Conservation (phyloP, 1,140 invertebrate species). For the Eriosoma lanigerum region DNA sequence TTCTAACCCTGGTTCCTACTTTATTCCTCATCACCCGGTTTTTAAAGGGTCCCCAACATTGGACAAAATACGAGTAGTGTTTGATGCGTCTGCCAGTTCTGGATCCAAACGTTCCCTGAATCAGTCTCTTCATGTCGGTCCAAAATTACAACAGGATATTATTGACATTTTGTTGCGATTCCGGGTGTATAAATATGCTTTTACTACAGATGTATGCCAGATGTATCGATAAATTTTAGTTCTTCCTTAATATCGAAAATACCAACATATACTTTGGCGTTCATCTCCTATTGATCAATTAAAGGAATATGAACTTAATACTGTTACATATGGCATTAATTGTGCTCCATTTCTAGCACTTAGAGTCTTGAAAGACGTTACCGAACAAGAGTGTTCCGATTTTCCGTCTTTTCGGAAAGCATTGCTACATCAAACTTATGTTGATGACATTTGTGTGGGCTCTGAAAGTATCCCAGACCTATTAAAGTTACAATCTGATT, state of each 20-base stretch:
- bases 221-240: slow-evolving; percentile 17
- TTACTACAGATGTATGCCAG: slow-evolving; percentile 49
- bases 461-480: neutral
- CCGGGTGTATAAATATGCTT: slow-evolving; percentile 54
- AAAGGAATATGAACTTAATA: slow-evolving; percentile 55
- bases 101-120: slow-evolving; percentile 55
- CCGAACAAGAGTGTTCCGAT: neutral
- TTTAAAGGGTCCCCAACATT: slow-evolving; percentile 53
- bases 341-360: slow-evolving; percentile 57
- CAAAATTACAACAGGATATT: slow-evolving; percentile 57
- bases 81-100: slow-evolving; percentile 57
- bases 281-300: slow-evolving; percentile 54
- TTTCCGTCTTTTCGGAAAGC: neutral
- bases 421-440: neutral
- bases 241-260: slow-evolving; percentile 53
- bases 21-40: slow-evolving; percentile 56
- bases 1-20: slow-evolving; percentile 37
- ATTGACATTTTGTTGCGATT: slow-evolving; percentile 57
- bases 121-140: slow-evolving; percentile 55
- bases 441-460: slow-evolving; percentile 31
- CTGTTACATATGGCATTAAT: slow-evolving; percentile 57
- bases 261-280: slow-evolving; percentile 59
- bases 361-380: slow-evolving; percentile 57
- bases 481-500: neutral
- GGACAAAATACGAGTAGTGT: slow-evolving; percentile 57